phyloP scores from a whole-genome alignment of 1,140 invertebrate species.

The Gonatopus flavifemur region DNA sequence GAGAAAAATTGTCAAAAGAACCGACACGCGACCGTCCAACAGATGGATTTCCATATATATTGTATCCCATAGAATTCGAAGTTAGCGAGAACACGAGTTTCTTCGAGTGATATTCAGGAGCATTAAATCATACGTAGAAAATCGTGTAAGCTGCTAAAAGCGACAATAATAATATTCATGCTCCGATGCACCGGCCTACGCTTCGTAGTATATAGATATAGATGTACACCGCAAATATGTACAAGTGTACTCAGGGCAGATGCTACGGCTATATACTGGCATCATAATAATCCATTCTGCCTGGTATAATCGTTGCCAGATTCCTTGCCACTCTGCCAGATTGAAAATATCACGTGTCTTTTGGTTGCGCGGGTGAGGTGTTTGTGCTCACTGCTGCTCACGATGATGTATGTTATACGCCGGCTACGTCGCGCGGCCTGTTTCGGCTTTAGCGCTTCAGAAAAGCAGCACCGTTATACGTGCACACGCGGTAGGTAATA shows the following conservation, averaged over 20 bases:
- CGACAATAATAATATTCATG: conserved; percentile 35
- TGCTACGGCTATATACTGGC: conserved; percentile 6
- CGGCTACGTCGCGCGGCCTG: not conserved
- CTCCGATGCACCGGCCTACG: conserved; percentile 16
- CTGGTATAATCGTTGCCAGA: conserved; percentile 26
- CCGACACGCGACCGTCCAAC: conserved; percentile 1
- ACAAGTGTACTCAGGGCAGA: too few relatives aligned
- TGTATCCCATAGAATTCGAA: too few relatives aligned
- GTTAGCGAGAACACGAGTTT: conserved; percentile 10
- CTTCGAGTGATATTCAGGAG: conserved; percentile 9
- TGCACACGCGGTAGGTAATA: too few relatives aligned
- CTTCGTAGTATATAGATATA: too few relatives aligned
- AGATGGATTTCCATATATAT: not conserved
- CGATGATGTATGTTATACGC: too few relatives aligned
- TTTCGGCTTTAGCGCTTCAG: not conserved
- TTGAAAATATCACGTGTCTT: conserved; percentile 23
- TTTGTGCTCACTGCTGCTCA: conserved; percentile 3
- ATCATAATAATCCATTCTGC: conserved; percentile 26
- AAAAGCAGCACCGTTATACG: too few relatives aligned
- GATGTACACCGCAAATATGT: too few relatives aligned
- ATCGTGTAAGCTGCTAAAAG: conserved; percentile 27
- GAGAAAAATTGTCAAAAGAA: conserved; percentile 7
- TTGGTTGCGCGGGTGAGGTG: conserved; percentile 8
- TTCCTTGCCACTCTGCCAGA: conserved; percentile 23
- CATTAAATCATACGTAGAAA: conserved; percentile 32